Conservation (phyloP, 2,113 vertebrate genomes). For the Chinchilla lanigera region DNA sequence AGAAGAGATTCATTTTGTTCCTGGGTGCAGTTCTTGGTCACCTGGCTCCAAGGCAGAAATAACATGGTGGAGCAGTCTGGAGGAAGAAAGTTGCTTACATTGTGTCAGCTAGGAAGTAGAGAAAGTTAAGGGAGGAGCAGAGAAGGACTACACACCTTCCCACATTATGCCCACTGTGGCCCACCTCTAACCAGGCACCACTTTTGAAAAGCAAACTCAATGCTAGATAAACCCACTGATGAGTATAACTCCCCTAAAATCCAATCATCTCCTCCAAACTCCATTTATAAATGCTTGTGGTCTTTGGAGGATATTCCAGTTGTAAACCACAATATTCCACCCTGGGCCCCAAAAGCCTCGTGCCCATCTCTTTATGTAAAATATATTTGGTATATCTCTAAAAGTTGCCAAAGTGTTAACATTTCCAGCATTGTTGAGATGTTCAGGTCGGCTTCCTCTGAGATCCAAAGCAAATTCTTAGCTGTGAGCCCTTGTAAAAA, state of each 20-base stretch:
- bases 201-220: background rate
- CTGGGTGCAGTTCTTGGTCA: background rate
- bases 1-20: background rate
- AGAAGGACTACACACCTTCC: background rate
- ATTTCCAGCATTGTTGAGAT: background rate
- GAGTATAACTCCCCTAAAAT: background rate
- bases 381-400: background rate
- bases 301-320: background rate
- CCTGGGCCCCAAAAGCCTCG: background rate
- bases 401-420: background rate
- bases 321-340: background rate
- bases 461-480: background rate
- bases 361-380: background rate
- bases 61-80: background rate
- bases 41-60: background rate
- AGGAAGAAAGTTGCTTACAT: background rate
- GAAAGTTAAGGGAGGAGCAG: background rate
- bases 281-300: background rate
- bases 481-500: background rate
- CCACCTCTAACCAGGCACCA: background rate
- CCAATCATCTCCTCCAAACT: background rate
- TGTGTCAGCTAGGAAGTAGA: background rate
- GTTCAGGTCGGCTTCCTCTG: background rate
- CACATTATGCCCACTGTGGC: accelerated
- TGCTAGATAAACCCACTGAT: background rate